A percentile compares a stretch with the other conserved stretches of the same genome.
phyloP scores from a whole-genome alignment of 2,797 vertebrate genomes.

The Perodicticus potto region DNA sequence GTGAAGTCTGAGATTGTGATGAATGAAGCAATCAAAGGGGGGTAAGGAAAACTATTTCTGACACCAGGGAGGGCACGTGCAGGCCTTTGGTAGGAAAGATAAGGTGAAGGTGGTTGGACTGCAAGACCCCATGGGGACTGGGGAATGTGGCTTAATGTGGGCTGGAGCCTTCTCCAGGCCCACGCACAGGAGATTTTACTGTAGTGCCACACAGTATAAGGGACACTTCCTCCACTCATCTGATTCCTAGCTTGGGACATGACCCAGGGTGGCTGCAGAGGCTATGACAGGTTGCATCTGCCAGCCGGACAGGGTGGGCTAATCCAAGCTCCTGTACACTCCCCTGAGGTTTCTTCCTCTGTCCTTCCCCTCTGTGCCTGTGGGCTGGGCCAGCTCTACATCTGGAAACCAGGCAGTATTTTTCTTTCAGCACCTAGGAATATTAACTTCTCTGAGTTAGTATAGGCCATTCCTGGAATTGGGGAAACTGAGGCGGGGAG shows the following conservation, averaged over 20 bases:
- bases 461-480: too few species aligned
- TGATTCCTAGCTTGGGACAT: background rate
- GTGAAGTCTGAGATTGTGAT: background rate
- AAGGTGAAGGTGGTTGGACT: background rate
- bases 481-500: background rate
- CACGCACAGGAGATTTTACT: background rate
- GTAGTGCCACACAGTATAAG: background rate
- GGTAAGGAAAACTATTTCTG: background rate
- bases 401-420: background rate
- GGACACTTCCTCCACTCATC: accelerated
- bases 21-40: background rate
- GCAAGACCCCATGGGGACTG: too few species aligned
- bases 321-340: background rate
- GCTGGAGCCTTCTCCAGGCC: background rate
- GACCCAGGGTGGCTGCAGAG: background rate
- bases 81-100: background rate
- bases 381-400: background rate
- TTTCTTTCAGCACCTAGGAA: background rate
- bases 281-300: background rate
- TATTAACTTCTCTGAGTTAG: background rate
- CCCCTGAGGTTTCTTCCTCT: background rate
- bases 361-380: background rate
- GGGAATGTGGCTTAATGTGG: background rate
- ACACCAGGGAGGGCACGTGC: background rate
- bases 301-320: background rate